Base-by-base conservation (phyloP, 2,113 vertebrate genomes). In the Apistogramma diplotaenia region DNA sequence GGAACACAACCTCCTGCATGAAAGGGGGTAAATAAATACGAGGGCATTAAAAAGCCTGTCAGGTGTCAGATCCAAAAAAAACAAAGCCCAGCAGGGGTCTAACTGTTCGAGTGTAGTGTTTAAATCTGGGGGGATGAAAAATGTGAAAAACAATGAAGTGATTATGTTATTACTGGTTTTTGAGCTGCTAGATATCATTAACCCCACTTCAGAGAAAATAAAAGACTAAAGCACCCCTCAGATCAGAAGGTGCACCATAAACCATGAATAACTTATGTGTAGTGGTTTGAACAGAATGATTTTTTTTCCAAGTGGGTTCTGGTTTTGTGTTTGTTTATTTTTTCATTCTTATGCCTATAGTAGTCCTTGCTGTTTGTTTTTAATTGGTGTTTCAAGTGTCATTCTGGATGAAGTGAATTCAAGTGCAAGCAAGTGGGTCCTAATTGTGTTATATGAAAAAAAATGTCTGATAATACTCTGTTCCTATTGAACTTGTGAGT, bases 381-480 rank as follows among this genome's bases (percentile, higher is more conserved):
- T 79, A 35, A 35, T 90, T 59, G 88, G 85, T 94, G 90, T 93
- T 92, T 90, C 82, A 89, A 91, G 79, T 91, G 91, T 93, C 80
- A 85, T 88, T 91, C 83, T 93, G 93, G 88, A 91, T 91, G 90
- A 88, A 79, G 89, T 93, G 91, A 92, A 87, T 87, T 85, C 79
- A 86, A 91, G 92, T 93, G 89, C 88, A 93, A 90, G 89, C 79
- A 91, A 93, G 90, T 92, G 89, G 86, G 77, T 92, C 90, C 89
- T 93, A 84, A 84, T 27, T 86, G 87, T 93, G 86, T 89, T 86
- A 55, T 89, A 85, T 84, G 81, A 78, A 83, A 88, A 88, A 76
- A 82, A 58, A 83, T 84, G 86, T 93, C 84, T 89, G 85, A 81
- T 88, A 81, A 89, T 93, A 86, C 90, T 89, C 81, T 92, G 85